Evolutionary conservation across 2,797 vertebrate species (phyloP).

Genomic region (Poeciliopsis presidionis): DNA sequence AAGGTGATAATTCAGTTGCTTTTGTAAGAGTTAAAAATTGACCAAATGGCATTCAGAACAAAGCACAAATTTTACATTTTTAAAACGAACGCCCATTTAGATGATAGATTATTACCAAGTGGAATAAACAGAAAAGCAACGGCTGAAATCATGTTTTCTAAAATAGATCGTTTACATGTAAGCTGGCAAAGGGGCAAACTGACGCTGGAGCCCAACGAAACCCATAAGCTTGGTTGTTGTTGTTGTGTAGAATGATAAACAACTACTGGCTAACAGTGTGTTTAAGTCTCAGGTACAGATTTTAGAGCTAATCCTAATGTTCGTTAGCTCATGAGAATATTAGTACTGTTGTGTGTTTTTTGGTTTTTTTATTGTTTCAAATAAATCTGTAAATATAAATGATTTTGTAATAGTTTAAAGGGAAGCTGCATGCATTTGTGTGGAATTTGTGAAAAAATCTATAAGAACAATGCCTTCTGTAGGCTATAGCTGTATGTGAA

Average conservation of each 20-base stretch:
- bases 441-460: conserved; percentile 9
- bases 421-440: conserved; percentile 21
- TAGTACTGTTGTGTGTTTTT: conserved; percentile 27
- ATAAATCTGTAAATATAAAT: conserved; percentile 34
- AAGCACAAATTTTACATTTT: background rate
- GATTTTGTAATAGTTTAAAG: conserved; percentile 24
- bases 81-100: background rate
- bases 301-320: conserved; percentile 40
- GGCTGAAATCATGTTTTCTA: background rate
- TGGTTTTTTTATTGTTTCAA: conserved; percentile 19
- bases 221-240: conserved; percentile 41
- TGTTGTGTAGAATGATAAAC: conserved; percentile 17
- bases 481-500: conserved; percentile 33
- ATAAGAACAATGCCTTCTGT: conserved; percentile 44
- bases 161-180: background rate
- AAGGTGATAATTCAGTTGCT: background rate
- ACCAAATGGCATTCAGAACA: background rate
- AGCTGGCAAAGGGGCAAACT: background rate
- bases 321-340: conserved; percentile 46
- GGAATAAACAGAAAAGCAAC: background rate
- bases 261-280: conserved; percentile 14
- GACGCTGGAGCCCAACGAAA: conserved; percentile 14
- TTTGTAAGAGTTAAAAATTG: background rate
- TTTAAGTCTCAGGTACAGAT: conserved; percentile 25
- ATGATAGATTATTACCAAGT: background rate